Evolutionary conservation across 2,113 vertebrate species (phyloP), one percentile per base, ranked within the genome.

Genomic region (Ceratotherium simum): DNA sequence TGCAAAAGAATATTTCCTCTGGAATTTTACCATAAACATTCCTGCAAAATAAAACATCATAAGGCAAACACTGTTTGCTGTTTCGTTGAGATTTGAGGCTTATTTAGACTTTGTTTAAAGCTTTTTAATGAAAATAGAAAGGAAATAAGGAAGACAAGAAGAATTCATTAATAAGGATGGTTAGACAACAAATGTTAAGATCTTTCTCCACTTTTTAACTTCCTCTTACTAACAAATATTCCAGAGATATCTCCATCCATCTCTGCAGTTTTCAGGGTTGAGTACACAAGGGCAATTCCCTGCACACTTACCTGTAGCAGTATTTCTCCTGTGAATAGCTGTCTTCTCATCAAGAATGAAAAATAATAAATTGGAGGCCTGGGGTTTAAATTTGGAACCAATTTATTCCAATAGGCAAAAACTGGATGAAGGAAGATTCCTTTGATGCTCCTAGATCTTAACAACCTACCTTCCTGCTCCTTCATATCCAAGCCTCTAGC

Each of bases 1-100:
- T 98, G 95, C 96, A 96, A 96, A 97, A 97, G 76, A 96, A 96
- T 62, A 25, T 82, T 78, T 87, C 48, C 31, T 70, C 21, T 79
- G 90, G 33, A 79, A 51, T 10, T 75, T 92, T 86, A 82, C 6
- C 9, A 62, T 76, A 93, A 27, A 46, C 8, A 39, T 64, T 36
- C 10, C n/a, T 89, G n/a, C 25, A 85, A 85, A 92, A 93, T 69
- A 69, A 72, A 92, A 65, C 18, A 72, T 60, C 85, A 79, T 48
- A 86, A 12, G 31, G 6, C 18, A n/a, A 56, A 39, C 0, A 31
- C 4, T 75, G 9, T 86, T 81, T 86, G 11, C 7, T 78, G 89
- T 65, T 91, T 95, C 29, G 31, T 91, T 27, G 42, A 67, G 7
- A 90, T 46, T 60, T 82, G 11, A 92, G 29, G 36, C n/a, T 92